Evolutionary conservation across 2,888 invertebrate genomes (phyloP).

Genomic region (Patella depressa): DNA sequence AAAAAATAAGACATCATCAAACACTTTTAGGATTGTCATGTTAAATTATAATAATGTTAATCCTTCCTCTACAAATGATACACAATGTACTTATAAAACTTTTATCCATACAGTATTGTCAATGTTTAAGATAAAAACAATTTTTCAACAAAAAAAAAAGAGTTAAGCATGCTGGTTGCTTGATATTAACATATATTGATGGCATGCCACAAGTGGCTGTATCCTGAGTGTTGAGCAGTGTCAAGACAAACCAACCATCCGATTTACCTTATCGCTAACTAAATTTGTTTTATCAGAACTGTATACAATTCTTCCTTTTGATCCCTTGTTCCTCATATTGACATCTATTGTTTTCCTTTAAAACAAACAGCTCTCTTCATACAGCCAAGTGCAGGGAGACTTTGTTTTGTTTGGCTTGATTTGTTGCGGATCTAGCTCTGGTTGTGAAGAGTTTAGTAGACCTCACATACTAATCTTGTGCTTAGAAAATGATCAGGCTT

Average conservation of each 20-base stretch:
- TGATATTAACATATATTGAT: too few relatives aligned
- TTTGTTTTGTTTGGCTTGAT: conserved; percentile 24
- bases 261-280: conserved; percentile 22
- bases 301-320: conserved; percentile 17
- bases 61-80: too few relatives aligned
- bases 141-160: too few relatives aligned
- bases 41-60: too few relatives aligned
- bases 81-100: too few relatives aligned
- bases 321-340: conserved; percentile 17
- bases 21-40: too few relatives aligned
- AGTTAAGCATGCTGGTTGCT: too few relatives aligned
- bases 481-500: conserved; percentile 16
- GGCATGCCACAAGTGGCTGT: too few relatives aligned
- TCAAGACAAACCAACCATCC: conserved; percentile 22
- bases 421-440: conserved; percentile 17
- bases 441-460: conserved; percentile 24
- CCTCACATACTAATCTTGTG: conserved; percentile 25
- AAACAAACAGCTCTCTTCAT: conserved; percentile 18
- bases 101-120: too few relatives aligned
- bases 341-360: conserved; percentile 24
- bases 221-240: conserved; percentile 13
- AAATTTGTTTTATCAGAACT: conserved; percentile 25
- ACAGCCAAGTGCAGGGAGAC: conserved; percentile 28
- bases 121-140: too few relatives aligned
- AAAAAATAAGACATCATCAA: too few relatives aligned